These are phyloP conservation scores for Tachyglossus aculeatus DNA, from an alignment of 2,797 vertebrate genomes.

Conservation along the genomic window DNA sequence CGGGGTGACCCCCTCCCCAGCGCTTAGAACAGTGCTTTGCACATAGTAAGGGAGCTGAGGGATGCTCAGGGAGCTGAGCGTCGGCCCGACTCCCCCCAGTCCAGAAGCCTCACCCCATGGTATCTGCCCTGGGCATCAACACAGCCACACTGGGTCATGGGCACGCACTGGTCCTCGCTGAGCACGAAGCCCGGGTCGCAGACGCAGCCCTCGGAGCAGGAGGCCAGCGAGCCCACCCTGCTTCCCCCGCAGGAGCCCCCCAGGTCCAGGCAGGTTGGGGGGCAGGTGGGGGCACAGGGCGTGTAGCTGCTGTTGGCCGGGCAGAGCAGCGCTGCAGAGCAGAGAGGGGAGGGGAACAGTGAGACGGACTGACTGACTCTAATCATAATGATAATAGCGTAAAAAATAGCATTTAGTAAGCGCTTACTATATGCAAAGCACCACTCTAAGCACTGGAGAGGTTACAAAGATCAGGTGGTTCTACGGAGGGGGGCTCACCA, in stretches of 20 bases:
- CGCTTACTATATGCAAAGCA: too few species aligned
- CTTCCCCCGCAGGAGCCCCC: conserved; percentile 67
- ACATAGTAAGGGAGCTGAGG: too few species aligned
- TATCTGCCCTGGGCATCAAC: conserved; percentile 65
- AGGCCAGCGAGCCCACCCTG: conserved; percentile 52
- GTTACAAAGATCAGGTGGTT: too few species aligned
- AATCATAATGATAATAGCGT: too few species aligned
- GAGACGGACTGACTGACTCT: neutral
- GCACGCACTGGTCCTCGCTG: conserved; percentile 76
- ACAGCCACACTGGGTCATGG: conserved; percentile 77
- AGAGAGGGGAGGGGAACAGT: too few species aligned
- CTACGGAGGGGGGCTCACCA: too few species aligned
- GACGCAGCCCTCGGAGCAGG: conserved; percentile 82
- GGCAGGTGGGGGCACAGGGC: conserved; percentile 77
- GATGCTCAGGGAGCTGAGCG: too few species aligned
- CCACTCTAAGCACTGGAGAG: too few species aligned
- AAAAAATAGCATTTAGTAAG: too few species aligned
- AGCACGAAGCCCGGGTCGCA: conserved; percentile 78
- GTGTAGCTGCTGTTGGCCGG: conserved; percentile 78
- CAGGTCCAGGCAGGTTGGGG: conserved; percentile 77
- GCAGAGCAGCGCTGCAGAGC: conserved; percentile 77
- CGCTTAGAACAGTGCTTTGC: too few species aligned
- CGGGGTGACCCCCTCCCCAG: too few species aligned
- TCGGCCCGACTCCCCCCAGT: too few species aligned
- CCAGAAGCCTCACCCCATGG: conserved; percentile 82